Evolutionary conservation across 2,888 invertebrate genomes (phyloP).

Genomic region (Peribatodes rhomboidaria): DNA sequence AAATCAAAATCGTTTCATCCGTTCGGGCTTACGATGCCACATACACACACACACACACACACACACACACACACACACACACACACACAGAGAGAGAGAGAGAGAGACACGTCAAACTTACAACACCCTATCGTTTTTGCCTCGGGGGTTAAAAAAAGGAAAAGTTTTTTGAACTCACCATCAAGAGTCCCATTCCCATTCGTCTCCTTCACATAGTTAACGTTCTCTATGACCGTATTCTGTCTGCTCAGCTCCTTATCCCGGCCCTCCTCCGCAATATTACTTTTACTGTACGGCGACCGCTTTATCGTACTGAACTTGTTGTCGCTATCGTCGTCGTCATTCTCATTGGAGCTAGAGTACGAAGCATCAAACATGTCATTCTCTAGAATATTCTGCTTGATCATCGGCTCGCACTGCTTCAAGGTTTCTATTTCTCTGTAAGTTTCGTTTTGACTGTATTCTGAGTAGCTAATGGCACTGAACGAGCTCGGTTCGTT

Average conservation of each 20-base stretch:
- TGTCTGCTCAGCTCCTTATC: conserved; percentile 74
- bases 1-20: too few species aligned
- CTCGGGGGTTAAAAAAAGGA: too few species aligned
- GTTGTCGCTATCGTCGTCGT: conserved; percentile 88
- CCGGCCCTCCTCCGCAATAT: conserved; percentile 64
- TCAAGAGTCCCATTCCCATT: conserved; percentile 83
- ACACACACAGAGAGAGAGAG: too few species aligned
- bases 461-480: conserved; percentile 70
- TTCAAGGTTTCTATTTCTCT: conserved; percentile 68
- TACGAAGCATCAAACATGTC: conserved; percentile 84
- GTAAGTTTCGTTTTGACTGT: conserved; percentile 56
- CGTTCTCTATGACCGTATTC: conserved; percentile 84
- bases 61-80: too few species aligned
- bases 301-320: conserved; percentile 91
- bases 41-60: too few species aligned
- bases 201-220: conserved; percentile 76
- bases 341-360: conserved; percentile 84
- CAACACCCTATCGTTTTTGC: too few species aligned
- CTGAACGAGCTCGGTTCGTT: conserved; percentile 73
- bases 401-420: conserved; percentile 82
- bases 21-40: too few species aligned
- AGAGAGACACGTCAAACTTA: too few species aligned
- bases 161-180: too few species aligned
- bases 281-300: conserved; percentile 88
- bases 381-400: conserved; percentile 83